Conservation (phyloP, 2,797 vertebrate species). For the Florisuga fusca region DNA sequence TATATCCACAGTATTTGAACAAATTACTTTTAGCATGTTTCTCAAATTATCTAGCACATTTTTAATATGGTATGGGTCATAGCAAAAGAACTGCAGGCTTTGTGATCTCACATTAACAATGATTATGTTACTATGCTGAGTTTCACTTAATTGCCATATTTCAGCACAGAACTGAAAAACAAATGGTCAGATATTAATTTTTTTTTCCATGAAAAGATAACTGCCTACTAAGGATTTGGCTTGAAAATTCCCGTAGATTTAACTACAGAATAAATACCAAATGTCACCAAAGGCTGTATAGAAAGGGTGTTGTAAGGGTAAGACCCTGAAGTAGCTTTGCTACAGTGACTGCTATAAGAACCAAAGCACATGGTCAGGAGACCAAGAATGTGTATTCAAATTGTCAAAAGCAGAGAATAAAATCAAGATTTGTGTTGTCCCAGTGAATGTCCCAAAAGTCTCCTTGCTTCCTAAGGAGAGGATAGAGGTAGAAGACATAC, state of each 20-base stretch:
- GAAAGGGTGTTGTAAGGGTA: not conserved
- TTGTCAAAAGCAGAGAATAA: accelerated
- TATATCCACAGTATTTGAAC: not conserved
- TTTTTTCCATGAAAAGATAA: not conserved
- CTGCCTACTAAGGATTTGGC: not conserved
- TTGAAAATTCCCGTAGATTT: not conserved
- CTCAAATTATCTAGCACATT: not conserved
- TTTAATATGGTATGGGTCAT: not conserved
- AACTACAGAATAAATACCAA: not conserved
- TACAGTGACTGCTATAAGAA: not conserved
- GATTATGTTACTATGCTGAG: not conserved
- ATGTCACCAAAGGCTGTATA: not conserved
- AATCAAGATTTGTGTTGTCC: not conserved
- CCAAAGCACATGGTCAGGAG: not conserved
- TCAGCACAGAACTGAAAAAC: not conserved
- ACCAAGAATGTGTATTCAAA: not conserved
- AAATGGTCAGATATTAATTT: not conserved
- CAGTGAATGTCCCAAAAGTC: not conserved
- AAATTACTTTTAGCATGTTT: not conserved
- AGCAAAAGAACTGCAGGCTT: not conserved
- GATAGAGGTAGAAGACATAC: not conserved
- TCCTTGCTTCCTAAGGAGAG: not conserved
- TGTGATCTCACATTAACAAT: not conserved
- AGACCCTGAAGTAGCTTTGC: not conserved
- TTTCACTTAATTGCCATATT: not conserved